Percentiles rank a stretch among this genome's conserved stretches.
These are phyloP conservation scores for Columba livia DNA, from an alignment of 2,113 vertebrate genomes.

Conservation along the genomic window DNA sequence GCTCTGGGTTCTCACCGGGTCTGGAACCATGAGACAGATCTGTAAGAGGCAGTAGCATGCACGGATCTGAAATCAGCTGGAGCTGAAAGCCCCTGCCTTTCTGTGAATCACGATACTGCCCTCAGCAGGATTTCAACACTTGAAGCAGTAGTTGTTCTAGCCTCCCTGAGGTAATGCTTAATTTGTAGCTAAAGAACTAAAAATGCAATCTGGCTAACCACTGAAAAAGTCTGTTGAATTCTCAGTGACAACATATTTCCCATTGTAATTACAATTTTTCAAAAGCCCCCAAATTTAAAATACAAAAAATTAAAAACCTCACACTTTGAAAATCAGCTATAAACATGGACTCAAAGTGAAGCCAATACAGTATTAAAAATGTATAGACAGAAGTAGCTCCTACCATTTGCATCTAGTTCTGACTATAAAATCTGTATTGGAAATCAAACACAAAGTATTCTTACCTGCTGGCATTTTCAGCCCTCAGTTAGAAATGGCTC, in stretches of 20 bases:
- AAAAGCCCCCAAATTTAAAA: neutral
- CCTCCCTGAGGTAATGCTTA: neutral
- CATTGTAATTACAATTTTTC: neutral
- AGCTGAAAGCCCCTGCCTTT: neutral
- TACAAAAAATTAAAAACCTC: neutral
- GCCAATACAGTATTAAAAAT: neutral
- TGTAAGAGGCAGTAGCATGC: neutral
- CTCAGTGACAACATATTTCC: neutral
- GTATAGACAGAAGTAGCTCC: neutral
- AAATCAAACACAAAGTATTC: constrained; percentile 28
- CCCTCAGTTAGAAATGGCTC: neutral
- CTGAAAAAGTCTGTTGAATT: neutral
- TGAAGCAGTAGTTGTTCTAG: neutral
- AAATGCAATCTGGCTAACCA: neutral
- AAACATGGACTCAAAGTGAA: neutral
- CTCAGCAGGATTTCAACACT: neutral
- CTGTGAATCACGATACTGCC: neutral
- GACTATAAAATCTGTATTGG: neutral
- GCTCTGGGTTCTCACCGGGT: neutral
- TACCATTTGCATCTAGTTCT: neutral
- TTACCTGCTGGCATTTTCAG: constrained; percentile 86
- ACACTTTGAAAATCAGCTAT: neutral
- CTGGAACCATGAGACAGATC: neutral
- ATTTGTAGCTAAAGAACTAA: neutral
- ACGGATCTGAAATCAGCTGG: neutral